A percentile compares a stretch with the other conserved stretches of the same genome.
These are phyloP conservation scores for Eumeta japonica DNA, from an alignment of 1,140 invertebrate genomes.

Conservation along the genomic window DNA sequence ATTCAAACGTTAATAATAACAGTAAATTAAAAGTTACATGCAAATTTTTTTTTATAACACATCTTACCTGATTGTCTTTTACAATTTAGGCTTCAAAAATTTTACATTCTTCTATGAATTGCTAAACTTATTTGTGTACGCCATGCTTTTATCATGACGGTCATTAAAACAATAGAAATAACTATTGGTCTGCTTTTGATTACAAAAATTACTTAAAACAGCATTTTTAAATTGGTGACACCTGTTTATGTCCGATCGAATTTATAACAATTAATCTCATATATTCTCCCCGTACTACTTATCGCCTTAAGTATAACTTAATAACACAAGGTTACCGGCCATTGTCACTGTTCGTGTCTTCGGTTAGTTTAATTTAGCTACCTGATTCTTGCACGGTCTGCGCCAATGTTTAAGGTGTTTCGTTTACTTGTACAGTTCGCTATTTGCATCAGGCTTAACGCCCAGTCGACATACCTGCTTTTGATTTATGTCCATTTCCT, in stretches of 20 bases:
- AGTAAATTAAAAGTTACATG: background rate
- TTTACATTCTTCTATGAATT: background rate
- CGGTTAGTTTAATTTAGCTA: background rate
- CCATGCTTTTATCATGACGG: too few relatives aligned
- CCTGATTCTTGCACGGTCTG: background rate
- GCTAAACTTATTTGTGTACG: too few relatives aligned
- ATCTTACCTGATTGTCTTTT: background rate
- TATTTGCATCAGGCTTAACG: too few relatives aligned
- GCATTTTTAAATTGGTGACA: too few relatives aligned
- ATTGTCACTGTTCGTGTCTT: background rate
- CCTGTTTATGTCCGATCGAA: background rate
- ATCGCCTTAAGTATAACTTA: background rate
- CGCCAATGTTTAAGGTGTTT: constrained; percentile 13
- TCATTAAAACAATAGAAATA: too few relatives aligned
- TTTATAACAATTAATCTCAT: background rate
- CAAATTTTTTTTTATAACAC: background rate
- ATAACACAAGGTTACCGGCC: background rate
- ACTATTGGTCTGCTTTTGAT: too few relatives aligned
- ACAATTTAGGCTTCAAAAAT: background rate
- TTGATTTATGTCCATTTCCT: too few relatives aligned
- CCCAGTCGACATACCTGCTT: too few relatives aligned
- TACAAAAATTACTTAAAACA: too few relatives aligned
- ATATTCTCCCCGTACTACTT: too few relatives aligned
- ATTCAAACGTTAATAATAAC: background rate
- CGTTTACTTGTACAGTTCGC: constrained; percentile 24